phyloP scores from a whole-genome alignment of 2,797 vertebrate species.

The Tamandua tetradactyla region DNA sequence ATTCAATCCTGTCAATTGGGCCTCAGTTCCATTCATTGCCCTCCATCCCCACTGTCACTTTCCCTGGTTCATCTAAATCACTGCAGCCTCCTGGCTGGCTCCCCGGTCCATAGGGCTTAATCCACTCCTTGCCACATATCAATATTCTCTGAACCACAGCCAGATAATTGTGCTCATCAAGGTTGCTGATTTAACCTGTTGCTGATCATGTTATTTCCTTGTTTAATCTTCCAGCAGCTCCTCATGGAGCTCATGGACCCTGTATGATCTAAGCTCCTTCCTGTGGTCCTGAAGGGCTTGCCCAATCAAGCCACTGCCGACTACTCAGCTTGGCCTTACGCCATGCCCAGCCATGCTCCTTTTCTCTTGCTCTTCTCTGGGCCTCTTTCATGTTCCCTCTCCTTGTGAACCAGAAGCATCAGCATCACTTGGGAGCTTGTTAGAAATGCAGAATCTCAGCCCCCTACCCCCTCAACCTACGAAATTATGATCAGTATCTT shows the following conservation, averaged over 20 bases:
- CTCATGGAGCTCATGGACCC: background rate
- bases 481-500: background rate
- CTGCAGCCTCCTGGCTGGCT: background rate
- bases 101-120: background rate
- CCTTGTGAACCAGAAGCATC: background rate
- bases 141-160: conserved; percentile 13
- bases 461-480: background rate
- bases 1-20: background rate
- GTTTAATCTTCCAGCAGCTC: conserved; percentile 1
- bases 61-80: background rate
- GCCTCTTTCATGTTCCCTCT: background rate
- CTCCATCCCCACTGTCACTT: background rate
- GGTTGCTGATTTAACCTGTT: background rate
- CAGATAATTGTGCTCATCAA: background rate
- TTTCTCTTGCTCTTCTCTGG: background rate
- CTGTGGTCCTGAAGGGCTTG: background rate
- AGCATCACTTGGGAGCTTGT: background rate
- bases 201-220: background rate
- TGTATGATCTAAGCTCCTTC: background rate
- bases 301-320: background rate
- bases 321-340: background rate
- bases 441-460: conserved; percentile 8
- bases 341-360: background rate
- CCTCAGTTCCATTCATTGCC: background rate
- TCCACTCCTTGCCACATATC: background rate